phyloP scores from a whole-genome alignment of 2,797 vertebrate species.

The Typhlichthys eigenmanni region DNA sequence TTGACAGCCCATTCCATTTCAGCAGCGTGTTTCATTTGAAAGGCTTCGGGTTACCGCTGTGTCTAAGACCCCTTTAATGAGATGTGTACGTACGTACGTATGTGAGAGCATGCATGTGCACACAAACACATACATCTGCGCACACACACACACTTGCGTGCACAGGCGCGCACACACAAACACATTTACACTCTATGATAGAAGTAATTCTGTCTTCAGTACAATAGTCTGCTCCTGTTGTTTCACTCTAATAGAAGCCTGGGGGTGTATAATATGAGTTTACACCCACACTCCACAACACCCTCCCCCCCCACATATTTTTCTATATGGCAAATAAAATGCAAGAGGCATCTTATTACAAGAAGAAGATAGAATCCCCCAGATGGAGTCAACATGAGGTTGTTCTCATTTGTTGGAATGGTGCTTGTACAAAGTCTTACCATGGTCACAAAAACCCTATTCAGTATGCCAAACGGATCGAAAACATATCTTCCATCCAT shows the following conservation, averaged over 20 bases:
- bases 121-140: slow-evolving; percentile 1
- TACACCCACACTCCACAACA: slow-evolving; percentile 13
- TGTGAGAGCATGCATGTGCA: slow-evolving; percentile 5
- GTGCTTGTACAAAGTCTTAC: too few species aligned
- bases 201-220: slow-evolving; percentile 3
- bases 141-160: slow-evolving; percentile 1
- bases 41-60: slow-evolving; percentile 57
- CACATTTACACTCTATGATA: slow-evolving; percentile 8
- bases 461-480: too few species aligned
- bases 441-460: neutral
- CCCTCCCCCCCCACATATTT: neutral
- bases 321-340: too few species aligned
- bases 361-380: too few species aligned
- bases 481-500: too few species aligned
- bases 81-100: slow-evolving; percentile 5
- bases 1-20: slow-evolving; percentile 73
- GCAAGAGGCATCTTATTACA: too few species aligned
- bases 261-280: slow-evolving; percentile 9
- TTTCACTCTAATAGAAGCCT: slow-evolving; percentile 19
- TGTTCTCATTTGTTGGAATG: too few species aligned
- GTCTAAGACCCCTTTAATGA: slow-evolving; percentile 56
- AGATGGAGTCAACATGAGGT: too few species aligned
- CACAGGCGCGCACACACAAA: neutral
- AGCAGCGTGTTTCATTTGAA: slow-evolving; percentile 60
- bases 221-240: slow-evolving; percentile 25